Conservation (phyloP, 2,113 vertebrate genomes). For the Mus pahari region DNA sequence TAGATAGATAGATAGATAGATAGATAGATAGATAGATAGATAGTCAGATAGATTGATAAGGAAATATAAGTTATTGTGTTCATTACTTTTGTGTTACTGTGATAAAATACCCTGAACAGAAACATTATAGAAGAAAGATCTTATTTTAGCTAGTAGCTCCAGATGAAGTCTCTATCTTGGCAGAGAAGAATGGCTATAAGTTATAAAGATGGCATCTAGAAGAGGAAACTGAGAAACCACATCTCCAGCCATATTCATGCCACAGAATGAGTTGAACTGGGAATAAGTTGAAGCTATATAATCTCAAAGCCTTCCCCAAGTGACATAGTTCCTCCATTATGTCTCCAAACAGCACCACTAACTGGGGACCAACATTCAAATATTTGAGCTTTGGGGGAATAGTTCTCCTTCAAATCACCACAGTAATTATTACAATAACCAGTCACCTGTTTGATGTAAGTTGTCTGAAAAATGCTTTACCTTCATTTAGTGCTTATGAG, state of each 20-base stretch:
- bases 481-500: not conserved
- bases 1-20: not conserved
- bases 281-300: not conserved
- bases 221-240: not conserved
- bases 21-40: not conserved
- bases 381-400: not conserved
- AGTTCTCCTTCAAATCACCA: not conserved
- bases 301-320: not conserved
- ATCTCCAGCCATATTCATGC: not conserved
- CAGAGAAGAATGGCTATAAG: not conserved
- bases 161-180: not conserved
- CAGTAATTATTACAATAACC: not conserved
- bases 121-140: not conserved
- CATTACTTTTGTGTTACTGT: not conserved
- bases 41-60: not conserved
- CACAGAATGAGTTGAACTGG: not conserved
- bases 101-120: not conserved
- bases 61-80: not conserved
- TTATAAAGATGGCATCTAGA: not conserved
- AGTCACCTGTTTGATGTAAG: not conserved
- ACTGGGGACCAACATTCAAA: not conserved
- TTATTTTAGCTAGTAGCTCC: not conserved
- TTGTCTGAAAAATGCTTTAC: slow-evolving; percentile 12
- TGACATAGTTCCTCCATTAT: not conserved
- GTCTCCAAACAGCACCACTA: not conserved